Base-by-base conservation (phyloP, 2,797 vertebrate species). In the Esox lucius region DNA sequence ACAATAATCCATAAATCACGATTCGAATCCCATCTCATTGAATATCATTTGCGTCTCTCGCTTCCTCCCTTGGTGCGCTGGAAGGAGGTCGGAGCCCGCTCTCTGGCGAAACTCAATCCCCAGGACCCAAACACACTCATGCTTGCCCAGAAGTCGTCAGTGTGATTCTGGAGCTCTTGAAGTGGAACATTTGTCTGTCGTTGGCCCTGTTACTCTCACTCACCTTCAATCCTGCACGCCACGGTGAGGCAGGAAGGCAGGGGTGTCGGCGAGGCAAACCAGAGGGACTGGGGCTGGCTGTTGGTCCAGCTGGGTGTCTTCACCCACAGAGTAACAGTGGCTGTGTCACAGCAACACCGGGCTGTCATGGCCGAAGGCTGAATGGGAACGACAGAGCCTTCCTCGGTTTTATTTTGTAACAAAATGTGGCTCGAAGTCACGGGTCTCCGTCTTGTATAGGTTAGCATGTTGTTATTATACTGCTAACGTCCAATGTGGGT, bases 131-230 rank as follows among this genome's bases (percentile, higher is more conserved):
- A 61, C 56, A 12, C 56, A 11, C 56, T 59, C n/a, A 24, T 12
- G 56, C 56, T 61, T 61, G 56, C 56, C 56, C n/a, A 24, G 56
- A 61, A 24, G 56, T 61, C 11, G n/a, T 61, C 56, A 4, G 56
- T 22, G 22, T 61, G 56, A 61, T 61, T 1, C 56, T 61, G 56
- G 56, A 61, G 56, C 56, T 61, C 3, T 19, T 5, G n/a, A 24
- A 72, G 61, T 61, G 71, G 59, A 72, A 72, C 71, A 72, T 72
- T 72, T 64, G 71, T 72, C 71, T 72, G 53, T 64, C 33, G 71
- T 72, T 61, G 17, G 31, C 17, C 24, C 13, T 71, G 70, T 61
- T 56, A 13, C 22, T 9, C 56, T 61, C 22, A 3, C n/a, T 61
- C 56, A 24, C 22, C 22, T 61, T 24, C 56, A 61, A 7, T 61